phyloP scores from a whole-genome alignment of 1,140 invertebrate genomes.

The Neodiprion fabricii region DNA sequence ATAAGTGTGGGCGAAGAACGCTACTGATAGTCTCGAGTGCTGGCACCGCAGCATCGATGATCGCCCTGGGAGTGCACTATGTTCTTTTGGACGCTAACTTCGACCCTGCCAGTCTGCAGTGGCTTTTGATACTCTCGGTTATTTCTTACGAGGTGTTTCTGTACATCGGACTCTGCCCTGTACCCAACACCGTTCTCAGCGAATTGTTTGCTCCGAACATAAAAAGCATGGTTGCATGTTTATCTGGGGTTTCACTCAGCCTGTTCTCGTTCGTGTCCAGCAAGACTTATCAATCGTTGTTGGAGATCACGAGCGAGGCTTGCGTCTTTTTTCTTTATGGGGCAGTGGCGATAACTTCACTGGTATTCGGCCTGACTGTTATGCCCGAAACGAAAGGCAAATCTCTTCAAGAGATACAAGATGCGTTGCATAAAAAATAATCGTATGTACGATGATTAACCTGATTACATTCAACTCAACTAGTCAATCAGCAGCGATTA shows the following conservation, averaged over 20 bases:
- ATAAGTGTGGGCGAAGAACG: constrained; percentile 73
- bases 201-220: constrained; percentile 75
- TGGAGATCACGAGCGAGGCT: constrained; percentile 60
- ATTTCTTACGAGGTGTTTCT: constrained; percentile 71
- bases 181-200: constrained; percentile 75
- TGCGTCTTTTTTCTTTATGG: constrained; percentile 34
- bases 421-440: neutral
- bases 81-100: constrained; percentile 62
- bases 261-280: constrained; percentile 75
- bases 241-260: constrained; percentile 75
- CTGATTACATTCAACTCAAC: too few species aligned
- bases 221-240: constrained; percentile 70
- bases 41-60: constrained; percentile 63
- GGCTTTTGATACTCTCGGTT: constrained; percentile 68
- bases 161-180: constrained; percentile 71
- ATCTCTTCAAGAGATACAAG: neutral
- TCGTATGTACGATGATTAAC: too few species aligned
- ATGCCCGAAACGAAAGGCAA: neutral
- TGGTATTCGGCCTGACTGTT: neutral
- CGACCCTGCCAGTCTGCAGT: constrained; percentile 54
- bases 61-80: constrained; percentile 69
- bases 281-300: constrained; percentile 72
- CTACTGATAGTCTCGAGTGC: constrained; percentile 69
- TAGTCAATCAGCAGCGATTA: too few species aligned
- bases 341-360: neutral